Base-by-base conservation (phyloP, 2,113 vertebrate genomes). In the Lophius piscatorius region DNA sequence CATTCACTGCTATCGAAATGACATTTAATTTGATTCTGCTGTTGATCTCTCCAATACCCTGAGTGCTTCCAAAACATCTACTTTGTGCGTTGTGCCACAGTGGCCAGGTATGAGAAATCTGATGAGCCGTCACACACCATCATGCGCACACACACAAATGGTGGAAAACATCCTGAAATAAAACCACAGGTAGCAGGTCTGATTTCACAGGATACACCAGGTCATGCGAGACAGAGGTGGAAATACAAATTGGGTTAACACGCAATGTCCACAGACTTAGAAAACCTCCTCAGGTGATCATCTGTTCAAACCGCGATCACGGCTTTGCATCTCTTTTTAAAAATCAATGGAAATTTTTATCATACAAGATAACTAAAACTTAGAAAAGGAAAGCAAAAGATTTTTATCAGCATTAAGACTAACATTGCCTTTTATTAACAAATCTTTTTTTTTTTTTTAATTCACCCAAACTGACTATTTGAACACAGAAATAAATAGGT, bases 11-110 rank as follows among this genome's bases (percentile, higher is more conserved):
- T 55, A 85, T 88, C 88, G 87, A 91, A 90, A 91, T 90, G 90
- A 90, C 90, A 91, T 91, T 91, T 91, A 87, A 91, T 90, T 91
- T 90, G 90, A 91, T 87, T 90, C 90, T 91, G 81, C 85, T 78
- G 87, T 83, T 91, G 90, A 90, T 91, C 87, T 89, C 74, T 73
- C 78, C 9, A 82, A 91, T 90, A 91, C 87, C 83, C 84, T 81
- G 69, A 89, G 80, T 73, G 84, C 80, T 87, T 91, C 88, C 83
- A 90, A 89, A 87, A 89, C 84, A 84, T 89, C 89, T 73, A 89
- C 85, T 83, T 83, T 70, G 62, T 58, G 71, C 70, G 83, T 63
- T 35, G 74, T 82, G 78, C 72, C 67, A 75, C 79, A 73, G 80
- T 76, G 70, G 82, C 81, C 69, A 80, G 82, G 74, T 87, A 81